phyloP scores from a whole-genome alignment of 1,140 invertebrate genomes.

The Samia ricini region DNA sequence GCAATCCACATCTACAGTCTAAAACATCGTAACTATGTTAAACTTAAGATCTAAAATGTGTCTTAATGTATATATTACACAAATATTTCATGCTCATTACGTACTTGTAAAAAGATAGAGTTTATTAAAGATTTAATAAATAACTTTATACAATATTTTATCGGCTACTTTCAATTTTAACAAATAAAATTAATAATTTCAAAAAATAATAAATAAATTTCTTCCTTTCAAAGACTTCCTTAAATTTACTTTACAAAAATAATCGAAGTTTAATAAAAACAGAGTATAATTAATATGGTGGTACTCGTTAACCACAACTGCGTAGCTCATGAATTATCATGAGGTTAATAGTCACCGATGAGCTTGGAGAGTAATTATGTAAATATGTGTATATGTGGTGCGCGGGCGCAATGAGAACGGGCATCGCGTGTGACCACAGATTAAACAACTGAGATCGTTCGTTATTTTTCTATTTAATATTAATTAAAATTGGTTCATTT shows the following conservation, averaged over 20 bases:
- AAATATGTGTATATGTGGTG: constrained; percentile 49
- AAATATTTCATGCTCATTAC: no score
- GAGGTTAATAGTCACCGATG: constrained; percentile 73
- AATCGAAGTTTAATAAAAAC: background rate
- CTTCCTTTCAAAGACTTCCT: no score
- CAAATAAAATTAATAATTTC: no score
- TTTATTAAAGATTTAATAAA: no score
- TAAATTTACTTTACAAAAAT: background rate
- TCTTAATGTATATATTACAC: no score
- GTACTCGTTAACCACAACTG: background rate
- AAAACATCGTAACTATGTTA: no score
- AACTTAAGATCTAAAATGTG: no score
- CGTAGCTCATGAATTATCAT: constrained; percentile 54
- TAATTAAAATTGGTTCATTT: constrained; percentile 1
- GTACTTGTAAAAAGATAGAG: no score
- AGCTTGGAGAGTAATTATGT: constrained; percentile 71
- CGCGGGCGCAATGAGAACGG: constrained; percentile 32
- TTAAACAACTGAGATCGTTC: background rate
- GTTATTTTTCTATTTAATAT: background rate
- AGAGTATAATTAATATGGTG: background rate
- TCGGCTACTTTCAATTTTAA: no score
- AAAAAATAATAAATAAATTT: no score
- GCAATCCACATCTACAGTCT: no score
- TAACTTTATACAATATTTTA: no score
- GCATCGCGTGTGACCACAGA: background rate